Base-by-base conservation (phyloP, 2,888 invertebrate genomes). In the Synanthedon formicaeformis region DNA sequence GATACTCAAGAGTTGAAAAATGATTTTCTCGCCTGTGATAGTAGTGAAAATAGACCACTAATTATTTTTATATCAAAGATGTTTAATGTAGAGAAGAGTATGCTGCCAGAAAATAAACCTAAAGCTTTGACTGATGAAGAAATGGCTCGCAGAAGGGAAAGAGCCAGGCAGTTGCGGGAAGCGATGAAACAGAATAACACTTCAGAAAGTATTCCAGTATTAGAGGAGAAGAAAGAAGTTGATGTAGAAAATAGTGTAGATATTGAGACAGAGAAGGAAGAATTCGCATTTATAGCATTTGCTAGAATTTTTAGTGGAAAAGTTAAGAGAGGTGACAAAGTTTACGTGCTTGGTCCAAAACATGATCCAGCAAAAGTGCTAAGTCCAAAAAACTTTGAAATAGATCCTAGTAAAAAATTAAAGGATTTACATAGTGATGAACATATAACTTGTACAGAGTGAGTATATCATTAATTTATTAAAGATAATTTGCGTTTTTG, bases 251-350 rank as follows among this genome's bases (percentile, higher is more conserved):
- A 58, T 52, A 64, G 67, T 53, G 71, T 70, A 52, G 86, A 88
- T 55, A 90, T 91, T 51, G 71, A 73, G 53, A 67, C 69, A 54
- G 77, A 74, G 57, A 73, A 83, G 48, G 60, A 69, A 23, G 73
- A 75, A 49, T 78, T 83, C 49, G 91, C 91, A 48, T 94, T 98
- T 70, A 89, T 99, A 58, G 98, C 96, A 0, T 96, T 99, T 84
- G 97, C 97, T 14, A 90, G 98, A 67, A 90, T 99, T 41, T 98
- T 96, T 75, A 96, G 96, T 74, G 98, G 99, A 2, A 93, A 90
- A 53, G 75, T 98, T 41, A 91, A 76, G 60, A 89, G 88, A 62
- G 96, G 96, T 6, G 91, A 93, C 66, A 91, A 91, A 67, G 81
- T 98, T 4, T 97, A 91, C 78, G 94, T 96, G 14, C 80, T 98